Base-by-base conservation (phyloP, 2,113 vertebrate species). In the Lophura nycthemera region DNA sequence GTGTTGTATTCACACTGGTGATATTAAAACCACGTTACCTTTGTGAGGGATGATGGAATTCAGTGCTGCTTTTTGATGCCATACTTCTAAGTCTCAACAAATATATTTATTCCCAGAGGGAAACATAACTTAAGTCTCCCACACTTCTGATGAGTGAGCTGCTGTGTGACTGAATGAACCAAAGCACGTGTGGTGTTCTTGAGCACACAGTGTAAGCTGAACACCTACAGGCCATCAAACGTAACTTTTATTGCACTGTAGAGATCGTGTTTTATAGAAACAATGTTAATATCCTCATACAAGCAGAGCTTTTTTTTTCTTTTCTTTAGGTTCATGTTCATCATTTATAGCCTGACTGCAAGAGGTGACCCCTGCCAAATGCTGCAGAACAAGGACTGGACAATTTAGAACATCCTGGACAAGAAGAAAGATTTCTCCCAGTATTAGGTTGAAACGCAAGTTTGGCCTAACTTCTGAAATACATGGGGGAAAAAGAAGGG, bases 391-490 rank as follows among this genome's bases (percentile, higher is more conserved):
- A 45, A 78, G 47, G 73, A 61, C 57, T 72, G 83, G 61, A 57
- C 40, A 69, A 73, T 72, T 92, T 75, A 71, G 56, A 90, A 15
- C 29, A 40, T 32, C 59, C 43, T 77, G 73, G 47, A 57, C 27
- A 61, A 57, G 40, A 78, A 14, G 19, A 86, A 66, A 70, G 40
- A 4, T 70, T 83, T 86, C 86, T 25, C 48, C 32, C 66, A 27
- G 30, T 50, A 43, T 95, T 69, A 81, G 16, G 24, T 48, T 75
- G 80, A 92, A 93, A 56, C 36, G 73, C 13, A 32, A 69, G 48
- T 75, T 54, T 94, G 90, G 76, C 88, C 69, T 47, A 54, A 40
- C 67, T 88, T 86, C 93, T 86, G 80, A 95, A 90, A 47, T 1
- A 2, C 20, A 34, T 4, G 8, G 45, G 43, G 52, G 59, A 80